A percentile compares a stretch with the other conserved stretches of the same genome.
Evolutionary conservation across 2,888 invertebrate species (phyloP).

Genomic region (Stratiomys singularior): DNA sequence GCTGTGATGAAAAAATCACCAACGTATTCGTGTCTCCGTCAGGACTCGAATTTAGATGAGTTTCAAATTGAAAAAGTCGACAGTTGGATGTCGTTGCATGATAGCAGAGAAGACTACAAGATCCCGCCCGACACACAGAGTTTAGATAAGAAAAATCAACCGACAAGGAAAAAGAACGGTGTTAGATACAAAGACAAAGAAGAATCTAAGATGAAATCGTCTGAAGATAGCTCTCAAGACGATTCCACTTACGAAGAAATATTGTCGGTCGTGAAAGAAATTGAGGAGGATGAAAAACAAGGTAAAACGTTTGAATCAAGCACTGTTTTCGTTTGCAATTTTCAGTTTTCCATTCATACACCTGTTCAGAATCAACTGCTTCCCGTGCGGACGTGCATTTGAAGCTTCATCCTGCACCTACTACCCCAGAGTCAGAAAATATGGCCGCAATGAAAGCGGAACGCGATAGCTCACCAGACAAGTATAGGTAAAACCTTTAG

Average conservation of each 20-base stretch:
- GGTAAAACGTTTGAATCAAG: slow-evolving; percentile 54
- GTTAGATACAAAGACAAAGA: slow-evolving; percentile 53
- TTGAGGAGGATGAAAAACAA: slow-evolving; percentile 64
- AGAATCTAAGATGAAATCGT: slow-evolving; percentile 30
- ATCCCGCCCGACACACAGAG: slow-evolving; percentile 14
- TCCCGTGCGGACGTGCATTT: slow-evolving; percentile 33
- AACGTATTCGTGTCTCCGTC: slow-evolving; percentile 56
- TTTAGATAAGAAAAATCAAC: neutral
- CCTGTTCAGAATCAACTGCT: neutral
- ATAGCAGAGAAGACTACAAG: neutral
- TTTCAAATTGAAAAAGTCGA: slow-evolving; percentile 65
- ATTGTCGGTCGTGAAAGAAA: slow-evolving; percentile 65
- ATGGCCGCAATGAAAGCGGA: slow-evolving; percentile 7
- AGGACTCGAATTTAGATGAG: slow-evolving; percentile 62
- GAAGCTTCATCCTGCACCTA: slow-evolving; percentile 43
- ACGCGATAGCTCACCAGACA: slow-evolving; percentile 46
- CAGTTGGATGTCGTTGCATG: slow-evolving; percentile 65
- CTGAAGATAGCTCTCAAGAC: slow-evolving; percentile 59
- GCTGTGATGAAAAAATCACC: slow-evolving; percentile 55
- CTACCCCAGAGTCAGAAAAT: slow-evolving; percentile 2
- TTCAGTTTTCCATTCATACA: neutral
- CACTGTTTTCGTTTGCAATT: neutral
- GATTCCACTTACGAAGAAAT: slow-evolving; percentile 65
- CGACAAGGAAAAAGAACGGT: slow-evolving; percentile 32
- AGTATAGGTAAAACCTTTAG: slow-evolving; percentile 52